Evolutionary conservation across 2,888 invertebrate species (phyloP).

Genomic region (Sthenelais limicola): DNA sequence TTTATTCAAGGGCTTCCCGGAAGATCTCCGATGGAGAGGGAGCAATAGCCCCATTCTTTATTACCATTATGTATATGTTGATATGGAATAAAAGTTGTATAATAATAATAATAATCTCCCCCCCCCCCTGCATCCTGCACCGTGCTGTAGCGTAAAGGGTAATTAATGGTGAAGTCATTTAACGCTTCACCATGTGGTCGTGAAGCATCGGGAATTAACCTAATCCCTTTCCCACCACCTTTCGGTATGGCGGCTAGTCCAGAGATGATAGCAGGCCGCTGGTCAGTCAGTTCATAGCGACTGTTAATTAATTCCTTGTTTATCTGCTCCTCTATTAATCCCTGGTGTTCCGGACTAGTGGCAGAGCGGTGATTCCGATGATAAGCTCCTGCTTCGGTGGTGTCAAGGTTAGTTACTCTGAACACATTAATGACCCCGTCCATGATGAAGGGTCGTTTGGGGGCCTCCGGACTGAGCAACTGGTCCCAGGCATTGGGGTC

Average conservation of each 20-base stretch:
- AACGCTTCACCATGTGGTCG: not conserved
- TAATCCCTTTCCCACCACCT: not conserved
- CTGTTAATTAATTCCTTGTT: slow-evolving; percentile 23
- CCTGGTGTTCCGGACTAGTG: not conserved
- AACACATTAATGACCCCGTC: slow-evolving; percentile 8
- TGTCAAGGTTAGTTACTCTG: not conserved
- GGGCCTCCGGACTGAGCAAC: not conserved
- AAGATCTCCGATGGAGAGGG: too few species aligned
- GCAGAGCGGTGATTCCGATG: slow-evolving; percentile 17
- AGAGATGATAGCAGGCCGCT: not conserved
- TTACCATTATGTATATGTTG: too few species aligned
- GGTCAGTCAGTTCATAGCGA: not conserved
- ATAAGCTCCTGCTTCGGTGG: not conserved
- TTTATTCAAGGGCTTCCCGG: too few species aligned
- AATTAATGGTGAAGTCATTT: slow-evolving; percentile 1
- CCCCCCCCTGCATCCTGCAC: slow-evolving; percentile 22
- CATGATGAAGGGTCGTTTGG: not conserved
- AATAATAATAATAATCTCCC: too few species aligned
- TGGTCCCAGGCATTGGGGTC: not conserved
- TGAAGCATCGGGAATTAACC: slow-evolving; percentile 31
- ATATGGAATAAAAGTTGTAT: too few species aligned
- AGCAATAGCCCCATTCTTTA: too few species aligned
- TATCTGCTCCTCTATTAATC: slow-evolving; percentile 22
- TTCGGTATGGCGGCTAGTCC: slow-evolving; percentile 34
- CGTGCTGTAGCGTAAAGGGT: not conserved